phyloP scores from a whole-genome alignment of 2,797 vertebrate genomes.

The Oryzias dopingdopingensis region DNA sequence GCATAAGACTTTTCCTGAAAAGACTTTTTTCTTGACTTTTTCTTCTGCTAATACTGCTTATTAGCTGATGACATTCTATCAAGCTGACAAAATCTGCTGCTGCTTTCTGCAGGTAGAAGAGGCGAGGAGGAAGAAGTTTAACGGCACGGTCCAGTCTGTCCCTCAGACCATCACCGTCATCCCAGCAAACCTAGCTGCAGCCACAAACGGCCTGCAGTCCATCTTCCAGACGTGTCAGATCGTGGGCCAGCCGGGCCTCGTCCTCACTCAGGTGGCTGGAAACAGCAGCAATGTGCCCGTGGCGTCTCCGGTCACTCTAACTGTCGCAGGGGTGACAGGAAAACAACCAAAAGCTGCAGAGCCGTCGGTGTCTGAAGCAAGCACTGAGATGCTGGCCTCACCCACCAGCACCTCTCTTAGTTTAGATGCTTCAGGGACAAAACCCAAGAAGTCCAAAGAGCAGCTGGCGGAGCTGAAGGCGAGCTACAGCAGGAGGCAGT shows the following conservation, averaged over 20 bases:
- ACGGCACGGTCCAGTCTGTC: slow-evolving; percentile 91
- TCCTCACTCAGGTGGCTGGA: slow-evolving; percentile 88
- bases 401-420: slow-evolving; percentile 51
- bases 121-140: slow-evolving; percentile 93
- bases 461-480: slow-evolving; percentile 93
- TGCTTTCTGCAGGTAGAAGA: slow-evolving; percentile 83
- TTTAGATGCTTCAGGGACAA: slow-evolving; percentile 77
- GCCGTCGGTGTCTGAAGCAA: slow-evolving; percentile 76
- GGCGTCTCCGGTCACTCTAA: slow-evolving; percentile 88
- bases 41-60: no score
- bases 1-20: no score
- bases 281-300: slow-evolving; percentile 80
- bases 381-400: slow-evolving; percentile 65
- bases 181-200: slow-evolving; percentile 88
- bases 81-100: no score
- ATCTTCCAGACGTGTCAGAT: slow-evolving; percentile 98
- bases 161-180: slow-evolving; percentile 97
- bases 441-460: slow-evolving; percentile 97
- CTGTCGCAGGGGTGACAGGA: slow-evolving; percentile 85
- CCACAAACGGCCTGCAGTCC: slow-evolving; percentile 89
- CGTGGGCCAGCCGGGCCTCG: slow-evolving; percentile 91
- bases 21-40: no score
- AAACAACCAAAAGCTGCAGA: slow-evolving; percentile 83
- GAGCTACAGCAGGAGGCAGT: slow-evolving; percentile 91
- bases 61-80: no score